Percentiles rank a stretch among this genome's conserved stretches.
phyloP scores from a whole-genome alignment of 1,140 invertebrate species.

The Drosophila virilis region DNA sequence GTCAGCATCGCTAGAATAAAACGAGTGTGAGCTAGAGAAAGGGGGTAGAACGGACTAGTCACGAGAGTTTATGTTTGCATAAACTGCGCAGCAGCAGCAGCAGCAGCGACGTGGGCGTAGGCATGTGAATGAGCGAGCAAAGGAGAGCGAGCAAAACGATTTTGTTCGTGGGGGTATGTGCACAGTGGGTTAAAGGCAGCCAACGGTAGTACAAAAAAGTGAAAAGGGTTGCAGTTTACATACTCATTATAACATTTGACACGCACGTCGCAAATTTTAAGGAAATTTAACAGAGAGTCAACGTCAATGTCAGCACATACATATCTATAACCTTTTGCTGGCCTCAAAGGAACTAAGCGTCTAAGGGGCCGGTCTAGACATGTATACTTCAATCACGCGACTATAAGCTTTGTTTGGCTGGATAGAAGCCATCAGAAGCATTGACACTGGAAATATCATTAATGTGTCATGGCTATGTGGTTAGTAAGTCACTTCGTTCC shows the following conservation, averaged over 20 bases:
- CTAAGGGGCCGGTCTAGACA: conserved; percentile 33
- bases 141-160: conserved; percentile 1
- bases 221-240: neutral
- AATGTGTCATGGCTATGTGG: conserved; percentile 28
- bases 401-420: neutral
- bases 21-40: conserved; percentile 2
- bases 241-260: neutral
- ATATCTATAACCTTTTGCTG: neutral
- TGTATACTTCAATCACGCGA: conserved; percentile 4
- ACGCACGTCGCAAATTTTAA: neutral
- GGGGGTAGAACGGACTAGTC: conserved; percentile 13
- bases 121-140: conserved; percentile 35
- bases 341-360: conserved; percentile 12
- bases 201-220: conserved; percentile 2
- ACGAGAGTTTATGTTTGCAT: conserved; percentile 48
- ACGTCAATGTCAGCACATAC: neutral
- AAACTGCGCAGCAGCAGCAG: conserved; percentile 68
- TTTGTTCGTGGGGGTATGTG: neutral
- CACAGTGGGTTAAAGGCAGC: conserved; percentile 47
- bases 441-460: conserved; percentile 12
- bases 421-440: conserved; percentile 13
- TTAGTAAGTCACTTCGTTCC: conserved; percentile 50
- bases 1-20: conserved; percentile 41
- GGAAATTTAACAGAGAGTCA: conserved; percentile 1
- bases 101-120: conserved; percentile 60